Evolutionary conservation across 2,113 vertebrate species (phyloP), one percentile per base, ranked within the genome.

Genomic region (Guaruba guarouba): DNA sequence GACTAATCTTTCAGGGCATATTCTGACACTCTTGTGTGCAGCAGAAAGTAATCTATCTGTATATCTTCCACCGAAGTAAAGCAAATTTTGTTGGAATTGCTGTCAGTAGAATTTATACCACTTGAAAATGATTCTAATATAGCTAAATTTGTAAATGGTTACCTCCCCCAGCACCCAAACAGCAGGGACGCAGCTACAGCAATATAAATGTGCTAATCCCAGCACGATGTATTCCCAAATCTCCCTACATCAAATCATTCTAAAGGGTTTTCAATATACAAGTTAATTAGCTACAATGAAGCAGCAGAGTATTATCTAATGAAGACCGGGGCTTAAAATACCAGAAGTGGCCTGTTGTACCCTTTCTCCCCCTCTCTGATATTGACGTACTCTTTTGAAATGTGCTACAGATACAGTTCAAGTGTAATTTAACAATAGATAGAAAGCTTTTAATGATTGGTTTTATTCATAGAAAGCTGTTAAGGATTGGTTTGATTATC

Each of bases 191-290:
- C 69, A 79, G 69, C 69, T 48, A 86, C 48, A 84, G 74, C 29
- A 48, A 92, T 87, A 89, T 35, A 95, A 93, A 66, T 82, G 93
- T 89, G 96, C 33, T 96, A 97, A 95, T 95, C 96, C 93, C 95
- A 95, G 86, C 57, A 82, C 14, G 7, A 75, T 7, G 10, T 96
- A 96, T 97, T 97, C 96, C 96, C 95, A 91, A 39, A 87, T 52
- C 81, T 66, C 95, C 89, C 62, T 61, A 49, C 52, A 96, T 85
- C 91, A 95, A 97, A 97, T 95, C 52, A 93, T 92, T 93, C 91
- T 84, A 89, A 89, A 93, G 89, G 66, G 83, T 93, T 97, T 95
- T 93, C 96, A 95, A 96, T 95, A 94, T 96, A 97, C 95, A 96
- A 97, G 91, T 95, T 97, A 96, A 97, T 97, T 97, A 96, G 96